Evolutionary conservation across 2,888 invertebrate species (phyloP).

Genomic region (Saturnia japonica): DNA sequence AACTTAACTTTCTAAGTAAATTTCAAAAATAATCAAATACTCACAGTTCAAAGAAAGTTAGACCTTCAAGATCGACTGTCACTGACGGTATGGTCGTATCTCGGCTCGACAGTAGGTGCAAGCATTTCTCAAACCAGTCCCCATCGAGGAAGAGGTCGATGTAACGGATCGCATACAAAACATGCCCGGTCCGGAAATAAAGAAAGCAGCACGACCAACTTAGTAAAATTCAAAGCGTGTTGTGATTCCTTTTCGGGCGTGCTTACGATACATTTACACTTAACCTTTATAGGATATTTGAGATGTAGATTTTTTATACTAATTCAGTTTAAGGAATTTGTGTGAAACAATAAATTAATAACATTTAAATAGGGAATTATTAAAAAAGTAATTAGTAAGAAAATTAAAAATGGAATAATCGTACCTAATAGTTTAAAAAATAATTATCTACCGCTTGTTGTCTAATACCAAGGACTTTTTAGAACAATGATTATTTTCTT

Average conservation of each 20-base stretch:
- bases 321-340: neutral
- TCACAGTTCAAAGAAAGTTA: slow-evolving; percentile 58
- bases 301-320: neutral
- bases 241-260: slow-evolving; percentile 17
- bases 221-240: slow-evolving; percentile 19
- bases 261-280: neutral
- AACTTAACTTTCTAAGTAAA: slow-evolving; percentile 52
- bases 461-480: no score
- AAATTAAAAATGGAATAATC: no score
- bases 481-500: no score
- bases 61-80: slow-evolving; percentile 54
- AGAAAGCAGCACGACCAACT: slow-evolving; percentile 29
- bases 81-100: slow-evolving; percentile 49
- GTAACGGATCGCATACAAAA: slow-evolving; percentile 74
- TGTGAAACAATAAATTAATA: neutral
- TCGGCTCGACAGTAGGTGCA: slow-evolving; percentile 45
- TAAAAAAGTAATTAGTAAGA: no score
- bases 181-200: slow-evolving; percentile 38
- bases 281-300: neutral
- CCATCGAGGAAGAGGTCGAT: slow-evolving; percentile 54
- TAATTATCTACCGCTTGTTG: no score
- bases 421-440: no score
- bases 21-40: slow-evolving; percentile 38
- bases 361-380: no score
- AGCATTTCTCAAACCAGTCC: slow-evolving; percentile 62